These are phyloP conservation scores for Xylota segnis DNA, from an alignment of 2,888 invertebrate genomes.

Conservation along the genomic window DNA sequence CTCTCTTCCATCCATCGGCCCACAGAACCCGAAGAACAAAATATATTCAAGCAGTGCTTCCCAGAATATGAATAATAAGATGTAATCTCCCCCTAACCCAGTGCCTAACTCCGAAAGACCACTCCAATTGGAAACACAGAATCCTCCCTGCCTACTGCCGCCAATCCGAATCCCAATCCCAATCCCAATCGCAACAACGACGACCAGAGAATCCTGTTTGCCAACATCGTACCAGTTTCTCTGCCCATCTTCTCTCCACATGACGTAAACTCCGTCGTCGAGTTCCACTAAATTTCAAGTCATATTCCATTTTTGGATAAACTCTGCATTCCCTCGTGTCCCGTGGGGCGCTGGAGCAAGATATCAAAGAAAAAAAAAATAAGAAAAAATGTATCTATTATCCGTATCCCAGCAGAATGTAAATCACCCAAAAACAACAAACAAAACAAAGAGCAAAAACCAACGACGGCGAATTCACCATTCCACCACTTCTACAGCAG, in stretches of 20 bases:
- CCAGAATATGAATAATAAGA: conserved; percentile 57
- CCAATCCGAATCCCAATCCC: conserved; percentile 10
- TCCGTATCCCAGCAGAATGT: conserved; percentile 56
- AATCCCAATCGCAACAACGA: no score
- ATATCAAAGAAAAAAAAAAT: conserved; percentile 29
- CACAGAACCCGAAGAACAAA: conserved; percentile 4
- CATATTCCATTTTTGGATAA: conserved; percentile 66
- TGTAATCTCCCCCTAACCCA: conserved; percentile 64
- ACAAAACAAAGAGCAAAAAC: conserved; percentile 68
- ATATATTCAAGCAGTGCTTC: conserved; percentile 35
- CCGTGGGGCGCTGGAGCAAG: conserved; percentile 2
- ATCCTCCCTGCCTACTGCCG: neutral
- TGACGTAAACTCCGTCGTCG: conserved; percentile 41
- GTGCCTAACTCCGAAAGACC: conserved; percentile 43
- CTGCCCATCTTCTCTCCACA: conserved; percentile 41
- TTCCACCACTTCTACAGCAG: conserved; percentile 8
- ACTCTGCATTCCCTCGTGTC: conserved; percentile 33
- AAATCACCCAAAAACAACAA: conserved; percentile 54
- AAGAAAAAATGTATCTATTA: conserved; percentile 63
- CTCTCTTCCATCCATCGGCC: conserved; percentile 27
- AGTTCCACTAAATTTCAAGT: conserved; percentile 46
- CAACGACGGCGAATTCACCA: conserved; percentile 50
- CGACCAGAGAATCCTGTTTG: conserved; percentile 63
- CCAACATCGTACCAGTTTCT: conserved; percentile 58
- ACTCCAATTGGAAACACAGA: conserved; percentile 62